Percentiles rank a stretch among this genome's conserved stretches.
Conservation (phyloP, 2,113 vertebrate genomes). For the Eudyptes chrysolophus region DNA sequence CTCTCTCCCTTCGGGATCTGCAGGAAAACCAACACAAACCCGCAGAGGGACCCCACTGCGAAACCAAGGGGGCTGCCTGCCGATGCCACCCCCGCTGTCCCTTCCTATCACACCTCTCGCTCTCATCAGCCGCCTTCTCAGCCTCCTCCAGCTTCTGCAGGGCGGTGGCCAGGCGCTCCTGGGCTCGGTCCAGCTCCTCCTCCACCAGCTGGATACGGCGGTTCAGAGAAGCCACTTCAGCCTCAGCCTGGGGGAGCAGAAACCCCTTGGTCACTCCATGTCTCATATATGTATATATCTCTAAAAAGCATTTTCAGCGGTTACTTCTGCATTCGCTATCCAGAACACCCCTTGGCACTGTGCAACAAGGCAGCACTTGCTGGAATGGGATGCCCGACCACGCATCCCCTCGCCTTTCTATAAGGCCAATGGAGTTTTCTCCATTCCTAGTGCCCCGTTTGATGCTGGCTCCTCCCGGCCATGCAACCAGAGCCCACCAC, state of each 20-base stretch:
- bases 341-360: background rate
- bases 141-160: slow-evolving; percentile 97
- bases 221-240: slow-evolving; percentile 96
- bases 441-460: background rate
- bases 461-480: background rate
- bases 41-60: background rate
- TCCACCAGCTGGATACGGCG: slow-evolving; percentile 97
- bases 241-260: slow-evolving; percentile 83
- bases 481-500: accelerated
- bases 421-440: background rate
- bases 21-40: background rate
- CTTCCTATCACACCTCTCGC: slow-evolving; percentile 83
- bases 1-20: background rate
- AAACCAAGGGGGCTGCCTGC: background rate
- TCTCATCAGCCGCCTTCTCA: slow-evolving; percentile 97
- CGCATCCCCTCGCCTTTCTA: background rate
- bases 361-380: background rate
- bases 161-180: slow-evolving; percentile 94
- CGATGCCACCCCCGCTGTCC: background rate
- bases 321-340: background rate
- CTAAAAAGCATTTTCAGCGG: background rate
- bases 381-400: background rate
- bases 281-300: background rate
- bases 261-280: background rate
- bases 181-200: slow-evolving; percentile 95